Conservation (phyloP, 2,113 vertebrate species). For the Ginglymostoma cirratum region DNA sequence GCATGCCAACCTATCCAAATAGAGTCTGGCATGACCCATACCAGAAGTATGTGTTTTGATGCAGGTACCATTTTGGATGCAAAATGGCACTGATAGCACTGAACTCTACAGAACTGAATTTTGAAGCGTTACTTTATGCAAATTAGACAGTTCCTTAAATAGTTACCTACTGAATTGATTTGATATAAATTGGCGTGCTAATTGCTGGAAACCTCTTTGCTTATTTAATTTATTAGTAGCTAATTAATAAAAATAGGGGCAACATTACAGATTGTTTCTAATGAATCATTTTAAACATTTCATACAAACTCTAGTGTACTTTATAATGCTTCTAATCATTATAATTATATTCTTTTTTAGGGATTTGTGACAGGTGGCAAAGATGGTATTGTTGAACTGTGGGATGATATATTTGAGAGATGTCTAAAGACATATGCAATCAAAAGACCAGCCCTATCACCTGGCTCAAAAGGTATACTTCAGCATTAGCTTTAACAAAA, state of each 20-base stretch:
- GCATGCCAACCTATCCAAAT: neutral
- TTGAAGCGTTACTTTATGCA: neutral
- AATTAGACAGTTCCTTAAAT: neutral
- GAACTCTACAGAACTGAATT: neutral
- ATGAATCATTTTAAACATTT: neutral
- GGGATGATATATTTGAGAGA: constrained; percentile 96
- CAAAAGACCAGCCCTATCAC: constrained; percentile 80
- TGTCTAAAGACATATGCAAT: constrained; percentile 96
- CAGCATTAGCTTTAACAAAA: neutral
- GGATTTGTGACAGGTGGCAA: constrained; percentile 95
- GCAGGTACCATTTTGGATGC: neutral
- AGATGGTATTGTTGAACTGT: constrained; percentile 91
- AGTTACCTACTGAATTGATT: neutral
- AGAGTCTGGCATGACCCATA: neutral
- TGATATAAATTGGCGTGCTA: neutral
- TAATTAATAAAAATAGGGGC: neutral
- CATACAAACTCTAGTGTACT: neutral
- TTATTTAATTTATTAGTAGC: neutral
- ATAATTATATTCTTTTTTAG: constrained; percentile 51
- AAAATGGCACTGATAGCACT: neutral
- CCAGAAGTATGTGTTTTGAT: neutral
- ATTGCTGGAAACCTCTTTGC: neutral
- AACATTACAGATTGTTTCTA: neutral
- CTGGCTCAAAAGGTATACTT: constrained; percentile 84
- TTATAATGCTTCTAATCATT: neutral